Conservation (phyloP, 2,113 vertebrate species). For the Otolemur garnettii region DNA sequence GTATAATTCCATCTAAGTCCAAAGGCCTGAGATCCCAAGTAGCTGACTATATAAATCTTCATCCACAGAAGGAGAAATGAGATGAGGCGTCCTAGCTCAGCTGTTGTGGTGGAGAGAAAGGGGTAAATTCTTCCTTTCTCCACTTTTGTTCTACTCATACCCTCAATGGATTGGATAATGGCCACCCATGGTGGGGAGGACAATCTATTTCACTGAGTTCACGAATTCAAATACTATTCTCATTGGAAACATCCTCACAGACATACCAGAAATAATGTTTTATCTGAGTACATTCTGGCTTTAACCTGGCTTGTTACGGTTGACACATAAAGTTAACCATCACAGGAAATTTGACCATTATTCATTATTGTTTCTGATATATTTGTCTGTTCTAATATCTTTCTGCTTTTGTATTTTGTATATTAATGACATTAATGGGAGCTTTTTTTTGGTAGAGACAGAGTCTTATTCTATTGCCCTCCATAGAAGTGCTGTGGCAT, state of each 20-base stretch:
- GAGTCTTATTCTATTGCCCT: too few relatives aligned
- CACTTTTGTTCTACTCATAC: background rate
- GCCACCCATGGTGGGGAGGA: background rate
- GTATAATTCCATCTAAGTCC: too few relatives aligned
- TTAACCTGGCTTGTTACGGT: background rate
- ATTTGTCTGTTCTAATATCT: background rate
- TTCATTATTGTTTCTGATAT: background rate
- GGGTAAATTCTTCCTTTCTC: background rate
- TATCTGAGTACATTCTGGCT: background rate
- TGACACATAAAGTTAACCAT: background rate
- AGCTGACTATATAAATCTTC: background rate
- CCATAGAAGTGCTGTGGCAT: too few relatives aligned
- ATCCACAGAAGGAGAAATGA: background rate
- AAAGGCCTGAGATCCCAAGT: background rate
- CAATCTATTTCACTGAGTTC: background rate
- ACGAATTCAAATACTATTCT: background rate
- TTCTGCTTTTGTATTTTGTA: background rate
- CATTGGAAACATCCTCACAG: background rate
- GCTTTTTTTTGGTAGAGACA: background rate
- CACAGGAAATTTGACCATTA: background rate
- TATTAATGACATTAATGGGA: background rate
- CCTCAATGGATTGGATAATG: background rate
- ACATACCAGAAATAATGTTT: background rate
- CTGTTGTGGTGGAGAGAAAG: background rate
- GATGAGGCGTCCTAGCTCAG: background rate